phyloP scores from a whole-genome alignment of 2,113 vertebrate species.

The Psammodynastes pulverulentus region DNA sequence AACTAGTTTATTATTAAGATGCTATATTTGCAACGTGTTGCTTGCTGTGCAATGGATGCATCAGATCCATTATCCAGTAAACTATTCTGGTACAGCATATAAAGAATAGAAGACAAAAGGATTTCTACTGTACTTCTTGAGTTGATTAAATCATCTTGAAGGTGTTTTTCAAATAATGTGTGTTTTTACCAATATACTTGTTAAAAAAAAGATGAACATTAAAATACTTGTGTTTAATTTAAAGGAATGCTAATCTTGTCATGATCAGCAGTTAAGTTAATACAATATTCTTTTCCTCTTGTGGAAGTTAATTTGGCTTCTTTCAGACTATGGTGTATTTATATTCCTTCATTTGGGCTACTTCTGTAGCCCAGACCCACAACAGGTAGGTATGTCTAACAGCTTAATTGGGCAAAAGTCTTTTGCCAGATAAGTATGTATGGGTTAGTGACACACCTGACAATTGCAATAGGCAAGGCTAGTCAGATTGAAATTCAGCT shows the following conservation, averaged over 20 bases:
- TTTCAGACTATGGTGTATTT: slow-evolving; percentile 69
- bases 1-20: slow-evolving; percentile 43
- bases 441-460: slow-evolving; percentile 74
- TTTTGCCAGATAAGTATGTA: slow-evolving; percentile 73
- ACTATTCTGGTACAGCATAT: slow-evolving; percentile 51
- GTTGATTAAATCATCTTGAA: slow-evolving; percentile 59
- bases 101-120: slow-evolving; percentile 45
- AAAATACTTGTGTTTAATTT: slow-evolving; percentile 57
- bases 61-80: slow-evolving; percentile 47
- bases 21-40: slow-evolving; percentile 42
- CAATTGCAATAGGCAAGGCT: slow-evolving; percentile 66
- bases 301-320: slow-evolving; percentile 70
- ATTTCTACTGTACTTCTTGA: slow-evolving; percentile 55
- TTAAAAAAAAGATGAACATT: slow-evolving; percentile 54
- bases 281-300: slow-evolving; percentile 59
- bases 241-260: slow-evolving; percentile 65
- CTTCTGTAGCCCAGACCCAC: slow-evolving; percentile 63
- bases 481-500: slow-evolving; percentile 59
- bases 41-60: slow-evolving; percentile 58
- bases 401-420: slow-evolving; percentile 73
- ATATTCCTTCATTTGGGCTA: slow-evolving; percentile 59
- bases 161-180: slow-evolving; percentile 47
- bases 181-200: slow-evolving; percentile 37
- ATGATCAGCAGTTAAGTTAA: slow-evolving; percentile 71
- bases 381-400: slow-evolving; percentile 68